Evolutionary conservation across 2,888 invertebrate genomes (phyloP).

Genomic region (Galerucella pusilla): DNA sequence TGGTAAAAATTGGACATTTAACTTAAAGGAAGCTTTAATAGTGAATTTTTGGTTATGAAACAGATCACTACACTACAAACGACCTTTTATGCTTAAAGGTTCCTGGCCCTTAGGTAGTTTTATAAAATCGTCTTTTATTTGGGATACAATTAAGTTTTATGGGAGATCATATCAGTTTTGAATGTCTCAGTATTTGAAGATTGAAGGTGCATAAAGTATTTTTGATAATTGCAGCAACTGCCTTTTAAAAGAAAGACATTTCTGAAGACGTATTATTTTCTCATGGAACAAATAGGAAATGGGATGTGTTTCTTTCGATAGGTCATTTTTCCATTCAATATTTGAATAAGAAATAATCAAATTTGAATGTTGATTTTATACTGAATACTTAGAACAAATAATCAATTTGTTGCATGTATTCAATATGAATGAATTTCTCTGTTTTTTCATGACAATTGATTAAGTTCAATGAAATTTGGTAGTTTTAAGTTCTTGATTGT

Average conservation of each 20-base stretch:
- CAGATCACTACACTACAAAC: too few relatives aligned
- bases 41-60: too few relatives aligned
- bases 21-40: too few relatives aligned
- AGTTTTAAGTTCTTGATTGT: background rate
- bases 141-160: slow-evolving; percentile 25
- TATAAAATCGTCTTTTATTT: slow-evolving; percentile 12
- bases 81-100: too few relatives aligned
- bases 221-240: slow-evolving; percentile 37
- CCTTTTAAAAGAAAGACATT: slow-evolving; percentile 22
- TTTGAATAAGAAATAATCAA: slow-evolving; percentile 24
- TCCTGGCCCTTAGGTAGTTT: background rate
- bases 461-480: too few relatives aligned
- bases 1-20: too few relatives aligned
- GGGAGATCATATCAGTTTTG: slow-evolving; percentile 17
- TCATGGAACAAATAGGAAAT: background rate
- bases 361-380: slow-evolving; percentile 11
- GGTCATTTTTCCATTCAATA: slow-evolving; percentile 10
- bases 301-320: slow-evolving; percentile 21
- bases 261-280: background rate
- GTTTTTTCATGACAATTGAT: slow-evolving; percentile 7
- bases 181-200: slow-evolving; percentile 25
- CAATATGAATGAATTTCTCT: slow-evolving; percentile 32
- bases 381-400: background rate
- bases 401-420: slow-evolving; percentile 20
- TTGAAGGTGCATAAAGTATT: slow-evolving; percentile 26